A percentile compares a stretch with the other conserved stretches of the same genome.
These are phyloP conservation scores for Nibea coibor DNA, from an alignment of 2,113 vertebrate species.

Conservation along the genomic window DNA sequence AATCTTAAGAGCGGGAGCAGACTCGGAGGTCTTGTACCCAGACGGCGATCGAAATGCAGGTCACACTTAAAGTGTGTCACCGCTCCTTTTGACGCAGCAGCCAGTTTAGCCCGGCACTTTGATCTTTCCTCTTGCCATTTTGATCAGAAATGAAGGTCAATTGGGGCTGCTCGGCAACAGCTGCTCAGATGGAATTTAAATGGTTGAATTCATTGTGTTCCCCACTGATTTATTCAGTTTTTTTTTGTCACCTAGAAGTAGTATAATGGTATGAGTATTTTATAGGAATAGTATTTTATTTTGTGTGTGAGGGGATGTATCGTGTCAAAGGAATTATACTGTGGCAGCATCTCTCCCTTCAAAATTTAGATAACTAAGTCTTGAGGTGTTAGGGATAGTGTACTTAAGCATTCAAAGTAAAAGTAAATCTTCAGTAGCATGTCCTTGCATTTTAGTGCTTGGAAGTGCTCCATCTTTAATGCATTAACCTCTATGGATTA, in stretches of 20 bases:
- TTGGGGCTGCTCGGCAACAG: neutral
- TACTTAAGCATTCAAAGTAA: constrained; percentile 24
- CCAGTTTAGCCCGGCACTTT: no score
- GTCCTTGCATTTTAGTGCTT: constrained; percentile 49
- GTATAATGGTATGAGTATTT: neutral
- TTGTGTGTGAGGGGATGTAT: neutral
- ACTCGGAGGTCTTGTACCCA: neutral
- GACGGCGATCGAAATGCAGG: neutral
- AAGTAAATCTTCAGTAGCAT: constrained; percentile 40
- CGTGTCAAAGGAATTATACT: neutral
- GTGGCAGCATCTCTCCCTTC: neutral
- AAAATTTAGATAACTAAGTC: constrained; percentile 4
- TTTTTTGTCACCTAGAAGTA: neutral
- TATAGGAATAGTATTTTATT: neutral
- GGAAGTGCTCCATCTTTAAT: constrained; percentile 61
- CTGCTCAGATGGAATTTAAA: neutral
- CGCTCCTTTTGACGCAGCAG: neutral
- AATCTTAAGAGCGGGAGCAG: no score
- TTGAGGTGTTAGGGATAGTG: constrained; percentile 7
- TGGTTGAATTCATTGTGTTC: neutral
- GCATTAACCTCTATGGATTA: constrained; percentile 69
- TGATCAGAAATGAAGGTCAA: neutral
- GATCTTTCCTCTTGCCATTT: neutral
- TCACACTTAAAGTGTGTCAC: neutral
- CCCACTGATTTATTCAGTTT: neutral